Evolutionary conservation across 2,113 vertebrate genomes (phyloP), one percentile per base, ranked within the genome.

Genomic region (Pleuronectes platessa): DNA sequence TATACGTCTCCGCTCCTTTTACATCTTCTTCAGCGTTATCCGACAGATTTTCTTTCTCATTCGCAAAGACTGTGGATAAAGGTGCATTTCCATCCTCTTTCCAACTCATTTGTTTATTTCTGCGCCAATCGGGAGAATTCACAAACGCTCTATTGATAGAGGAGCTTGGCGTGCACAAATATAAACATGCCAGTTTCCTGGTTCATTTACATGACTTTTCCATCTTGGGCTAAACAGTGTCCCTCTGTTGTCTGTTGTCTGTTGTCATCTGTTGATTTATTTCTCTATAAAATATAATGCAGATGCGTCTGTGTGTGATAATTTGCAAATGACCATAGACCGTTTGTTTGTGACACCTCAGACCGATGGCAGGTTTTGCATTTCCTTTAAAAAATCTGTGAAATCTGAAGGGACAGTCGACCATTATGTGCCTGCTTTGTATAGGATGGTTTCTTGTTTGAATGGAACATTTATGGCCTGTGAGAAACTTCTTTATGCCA

Each of bases 41-140:
- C 56, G 40, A 2, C 58, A 63, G 6, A 87, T 88, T 56, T 56
- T 56, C 4, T 56, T 24, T 14, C 23, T 24, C 12, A 11, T 55
- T 1, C 3, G 23, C 54, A 37, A 61, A 45, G 18, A 64, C 56
- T 45, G 23, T 61, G 62, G 35, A 55, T 70, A 40, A 68, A 85
- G 69, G 64, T 60, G 11, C 17, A 47, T 54, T 74, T 62, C 51
- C 58, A 23, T 47, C 59, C 31, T 37, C 58, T 64, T 67, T 47
- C n/a, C 18, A 71, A 13, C 35, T 61, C 2, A 91, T 92, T 92
- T 92, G 90, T 90, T 92, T 89, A 90, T 88, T 86, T 81, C 69
- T 31, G 61, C 2, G 1, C 3, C 0, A 31, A 84, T 72, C 3
- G 3, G 3, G 61, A 74, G 60, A 78, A 86, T 83, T 66, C 51